Evolutionary conservation across 2,113 vertebrate genomes (phyloP), one percentile per base, ranked within the genome.

Genomic region (Hyla sarda): DNA sequence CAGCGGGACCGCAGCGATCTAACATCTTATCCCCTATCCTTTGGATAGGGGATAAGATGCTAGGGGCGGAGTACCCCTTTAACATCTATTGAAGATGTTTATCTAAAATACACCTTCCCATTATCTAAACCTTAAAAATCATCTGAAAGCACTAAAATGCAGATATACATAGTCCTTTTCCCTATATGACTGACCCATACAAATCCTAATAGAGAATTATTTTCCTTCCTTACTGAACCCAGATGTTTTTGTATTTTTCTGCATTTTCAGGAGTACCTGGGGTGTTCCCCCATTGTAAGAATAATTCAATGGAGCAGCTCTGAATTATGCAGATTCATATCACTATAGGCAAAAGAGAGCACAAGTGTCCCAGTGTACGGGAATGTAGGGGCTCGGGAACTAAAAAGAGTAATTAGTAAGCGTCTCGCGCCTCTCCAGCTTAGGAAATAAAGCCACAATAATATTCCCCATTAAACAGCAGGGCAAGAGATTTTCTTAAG

Each of bases 341-440:
- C 16, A 21, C 67, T 54, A 34, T n/a, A 14, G 19, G 81, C 25
- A 48, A 14, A 41, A 25, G 14, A 72, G 21, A 37, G 25, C 1
- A 21, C 52, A 47, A 72, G 21, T n/a, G 48, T 32, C 21, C 48
- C 48, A 56, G 82, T 1, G 10, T 23, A 28, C 50, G 45, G 50
- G 32, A 67, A 73, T 83, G 30, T 14, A 30, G 54, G 28, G 50
- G 48, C 50, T 41, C 1, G 1, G n/a, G 32, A 45, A 30, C 45
- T 52, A 65, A 82, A 73, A 37, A 41, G 23, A 73, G 82, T 58
- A 21, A 56, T 73, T 82, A 83, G 21, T 73, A 56, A 56, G 16
- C 50, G 6, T 28, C 0, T 21, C 16, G 30, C 21, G 69, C 32
- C 48, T 72, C 60, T 9, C 13, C 41, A 41, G 60, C 60, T 69